A percentile compares a stretch with the other conserved stretches of the same genome.
Conservation (phyloP, 1,140 invertebrate genomes). For the Ceratitis capitata region DNA sequence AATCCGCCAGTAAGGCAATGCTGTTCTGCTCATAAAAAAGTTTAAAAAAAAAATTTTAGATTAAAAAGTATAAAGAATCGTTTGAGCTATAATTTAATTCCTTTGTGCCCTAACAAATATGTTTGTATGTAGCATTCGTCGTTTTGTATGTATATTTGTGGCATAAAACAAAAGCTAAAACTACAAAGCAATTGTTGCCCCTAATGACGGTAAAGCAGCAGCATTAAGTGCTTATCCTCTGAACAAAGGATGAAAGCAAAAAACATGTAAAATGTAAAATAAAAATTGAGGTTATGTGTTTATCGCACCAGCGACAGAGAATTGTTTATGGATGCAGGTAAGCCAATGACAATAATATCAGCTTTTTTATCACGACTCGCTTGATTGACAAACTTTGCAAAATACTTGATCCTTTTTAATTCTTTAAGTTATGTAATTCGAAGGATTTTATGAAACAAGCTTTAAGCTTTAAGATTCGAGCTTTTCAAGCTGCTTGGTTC, state of each 20-base stretch:
- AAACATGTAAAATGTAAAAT: background rate
- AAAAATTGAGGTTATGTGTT: background rate
- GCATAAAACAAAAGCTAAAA: background rate
- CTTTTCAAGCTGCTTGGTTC: too few species aligned
- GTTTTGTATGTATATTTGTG: conserved; percentile 12
- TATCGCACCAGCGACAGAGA: background rate
- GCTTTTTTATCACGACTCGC: background rate
- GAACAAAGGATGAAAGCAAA: background rate
- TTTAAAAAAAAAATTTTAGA: too few species aligned
- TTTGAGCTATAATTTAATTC: background rate
- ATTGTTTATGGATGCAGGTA: background rate
- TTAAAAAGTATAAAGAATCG: too few species aligned
- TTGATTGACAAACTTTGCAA: background rate
- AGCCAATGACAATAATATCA: background rate
- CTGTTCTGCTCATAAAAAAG: background rate
- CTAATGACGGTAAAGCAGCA: background rate
- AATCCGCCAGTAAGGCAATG: background rate
- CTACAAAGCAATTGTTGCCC: background rate
- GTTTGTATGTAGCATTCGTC: background rate
- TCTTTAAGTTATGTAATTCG: too few species aligned
- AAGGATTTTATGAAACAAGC: too few species aligned
- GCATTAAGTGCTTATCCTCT: background rate
- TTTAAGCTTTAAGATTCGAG: too few species aligned
- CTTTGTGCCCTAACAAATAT: background rate
- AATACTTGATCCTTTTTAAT: background rate